These are phyloP conservation scores for Onchidella celtica DNA, from an alignment of 2,888 invertebrate species.

Conservation along the genomic window DNA sequence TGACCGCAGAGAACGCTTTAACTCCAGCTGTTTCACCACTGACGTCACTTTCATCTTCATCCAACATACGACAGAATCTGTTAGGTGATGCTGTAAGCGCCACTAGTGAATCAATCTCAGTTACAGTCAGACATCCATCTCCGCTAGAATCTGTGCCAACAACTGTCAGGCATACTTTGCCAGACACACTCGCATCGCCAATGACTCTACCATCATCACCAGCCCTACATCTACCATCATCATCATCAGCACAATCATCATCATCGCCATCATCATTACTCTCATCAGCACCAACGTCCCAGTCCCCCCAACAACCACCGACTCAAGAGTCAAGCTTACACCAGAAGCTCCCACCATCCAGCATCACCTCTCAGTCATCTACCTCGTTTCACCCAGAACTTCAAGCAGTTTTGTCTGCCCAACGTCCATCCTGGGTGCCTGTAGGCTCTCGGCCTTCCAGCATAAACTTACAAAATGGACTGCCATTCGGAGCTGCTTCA, in stretches of 20 bases:
- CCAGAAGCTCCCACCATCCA: neutral
- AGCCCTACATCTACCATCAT: slow-evolving; percentile 17
- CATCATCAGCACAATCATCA: slow-evolving; percentile 7
- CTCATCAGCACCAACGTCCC: slow-evolving; percentile 16
- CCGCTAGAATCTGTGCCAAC: slow-evolving; percentile 43
- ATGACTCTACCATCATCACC: slow-evolving; percentile 38
- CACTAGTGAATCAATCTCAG: slow-evolving; percentile 36
- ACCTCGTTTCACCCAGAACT: slow-evolving; percentile 22
- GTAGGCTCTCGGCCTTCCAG: neutral
- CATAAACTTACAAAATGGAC: slow-evolving; percentile 37
- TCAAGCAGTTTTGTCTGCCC: neutral
- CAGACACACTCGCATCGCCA: slow-evolving; percentile 36
- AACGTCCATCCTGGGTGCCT: slow-evolving; percentile 13
- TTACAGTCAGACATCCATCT: slow-evolving; percentile 47
- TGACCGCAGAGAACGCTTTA: slow-evolving; percentile 21
- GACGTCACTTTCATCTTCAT: neutral
- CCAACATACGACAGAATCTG: slow-evolving; percentile 30
- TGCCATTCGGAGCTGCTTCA: slow-evolving; percentile 27
- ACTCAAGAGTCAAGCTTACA: slow-evolving; percentile 7
- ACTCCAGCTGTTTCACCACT: neutral
- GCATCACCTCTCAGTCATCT: slow-evolving; percentile 27
- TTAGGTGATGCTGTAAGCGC: neutral
- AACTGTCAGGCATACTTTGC: slow-evolving; percentile 48
- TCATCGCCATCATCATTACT: slow-evolving; percentile 19
- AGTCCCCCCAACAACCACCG: neutral